phyloP scores from a whole-genome alignment of 2,113 vertebrate species.

The Nerophis ophidion region DNA sequence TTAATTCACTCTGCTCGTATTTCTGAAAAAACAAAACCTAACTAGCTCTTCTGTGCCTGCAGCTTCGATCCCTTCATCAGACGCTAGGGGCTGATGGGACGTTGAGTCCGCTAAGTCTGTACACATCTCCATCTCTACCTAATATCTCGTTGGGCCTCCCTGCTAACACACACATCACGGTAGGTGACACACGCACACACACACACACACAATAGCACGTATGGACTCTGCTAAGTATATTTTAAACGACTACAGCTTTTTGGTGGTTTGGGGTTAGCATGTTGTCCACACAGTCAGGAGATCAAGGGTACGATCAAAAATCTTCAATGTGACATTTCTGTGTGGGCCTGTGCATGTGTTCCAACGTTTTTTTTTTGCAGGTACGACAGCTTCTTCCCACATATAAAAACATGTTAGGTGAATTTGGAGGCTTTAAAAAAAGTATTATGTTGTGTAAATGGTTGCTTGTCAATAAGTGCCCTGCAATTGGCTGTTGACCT shows the following conservation, averaged over 20 bases:
- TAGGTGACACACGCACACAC: conserved; percentile 57
- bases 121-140: conserved; percentile 92
- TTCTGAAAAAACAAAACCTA: neutral
- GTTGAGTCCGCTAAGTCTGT: conserved; percentile 84
- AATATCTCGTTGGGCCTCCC: conserved; percentile 95
- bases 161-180: conserved; percentile 85
- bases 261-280: too few species aligned
- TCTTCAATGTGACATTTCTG: too few species aligned
- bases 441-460: too few species aligned
- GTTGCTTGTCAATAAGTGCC: too few species aligned
- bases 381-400: neutral
- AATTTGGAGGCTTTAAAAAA: too few species aligned
- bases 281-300: too few species aligned
- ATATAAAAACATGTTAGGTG: neutral
- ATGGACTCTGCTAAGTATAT: too few species aligned
- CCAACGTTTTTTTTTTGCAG: too few species aligned
- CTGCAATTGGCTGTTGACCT: too few species aligned
- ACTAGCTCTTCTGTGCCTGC: conserved; percentile 26
- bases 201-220: neutral
- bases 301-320: too few species aligned
- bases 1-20: neutral
- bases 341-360: too few species aligned
- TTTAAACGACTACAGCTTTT: too few species aligned
- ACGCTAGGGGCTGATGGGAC: conserved; percentile 81
- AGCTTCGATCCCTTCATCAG: conserved; percentile 86